These are phyloP conservation scores for Drosophila nebulosa DNA, from an alignment of 1,140 invertebrate species.

Conservation along the genomic window DNA sequence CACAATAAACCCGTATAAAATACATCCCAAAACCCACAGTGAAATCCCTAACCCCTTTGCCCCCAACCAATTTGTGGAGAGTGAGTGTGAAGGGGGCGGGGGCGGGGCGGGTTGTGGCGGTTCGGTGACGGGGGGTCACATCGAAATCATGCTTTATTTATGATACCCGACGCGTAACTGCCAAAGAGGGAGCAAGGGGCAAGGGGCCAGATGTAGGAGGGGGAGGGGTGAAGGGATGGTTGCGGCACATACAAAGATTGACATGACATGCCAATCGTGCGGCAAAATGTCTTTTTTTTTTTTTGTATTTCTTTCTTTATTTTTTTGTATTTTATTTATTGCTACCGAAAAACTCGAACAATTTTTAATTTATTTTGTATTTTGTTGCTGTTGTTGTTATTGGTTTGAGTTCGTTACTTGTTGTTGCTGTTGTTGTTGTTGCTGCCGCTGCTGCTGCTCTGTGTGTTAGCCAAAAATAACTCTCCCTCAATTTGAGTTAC, in stretches of 20 bases:
- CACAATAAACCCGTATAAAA: slow-evolving; percentile 33
- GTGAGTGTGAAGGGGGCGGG: slow-evolving; percentile 3
- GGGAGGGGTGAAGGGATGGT: neutral
- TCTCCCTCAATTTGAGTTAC: slow-evolving; percentile 1
- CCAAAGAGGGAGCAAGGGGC: neutral
- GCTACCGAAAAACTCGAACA: slow-evolving; percentile 21
- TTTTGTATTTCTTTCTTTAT: neutral
- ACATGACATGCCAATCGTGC: slow-evolving; percentile 61
- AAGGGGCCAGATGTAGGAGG: neutral
- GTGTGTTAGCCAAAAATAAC: neutral
- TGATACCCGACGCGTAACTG: slow-evolving; percentile 39
- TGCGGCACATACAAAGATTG: slow-evolving; percentile 33
- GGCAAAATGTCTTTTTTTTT: slow-evolving; percentile 44
- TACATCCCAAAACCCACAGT: slow-evolving; percentile 5
- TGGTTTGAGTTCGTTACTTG: neutral
- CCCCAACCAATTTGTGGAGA: too few species aligned
- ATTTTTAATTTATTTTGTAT: slow-evolving; percentile 31
- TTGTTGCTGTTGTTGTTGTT: slow-evolving; percentile 2
- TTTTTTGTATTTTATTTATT: slow-evolving; percentile 25
- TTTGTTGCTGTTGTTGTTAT: neutral
- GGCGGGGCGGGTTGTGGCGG: too few species aligned
- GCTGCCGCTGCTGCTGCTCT: slow-evolving; percentile 18
- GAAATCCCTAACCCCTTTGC: neutral
- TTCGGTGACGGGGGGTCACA: slow-evolving; percentile 47
- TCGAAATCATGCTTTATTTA: slow-evolving; percentile 60